A percentile compares a stretch with the other conserved stretches of the same genome.
phyloP scores from a whole-genome alignment of 1,140 invertebrate species.

The Asbolus verrucosus region DNA sequence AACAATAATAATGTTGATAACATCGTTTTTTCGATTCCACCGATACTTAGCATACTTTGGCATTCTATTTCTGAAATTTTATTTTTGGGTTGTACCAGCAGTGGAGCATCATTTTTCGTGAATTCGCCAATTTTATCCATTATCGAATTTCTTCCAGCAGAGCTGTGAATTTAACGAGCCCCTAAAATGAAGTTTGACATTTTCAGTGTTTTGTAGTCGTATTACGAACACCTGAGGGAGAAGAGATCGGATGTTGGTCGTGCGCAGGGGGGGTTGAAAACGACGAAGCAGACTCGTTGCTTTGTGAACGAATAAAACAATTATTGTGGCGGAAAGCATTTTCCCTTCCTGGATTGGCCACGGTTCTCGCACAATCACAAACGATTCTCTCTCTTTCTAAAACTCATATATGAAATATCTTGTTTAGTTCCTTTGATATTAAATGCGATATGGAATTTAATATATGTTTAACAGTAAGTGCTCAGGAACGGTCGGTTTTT shows the following conservation, averaged over 20 bases:
- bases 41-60: too few relatives aligned
- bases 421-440: slow-evolving; percentile 50
- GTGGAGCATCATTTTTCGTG: background rate
- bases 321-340: slow-evolving; percentile 59
- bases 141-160: slow-evolving; percentile 27
- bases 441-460: slow-evolving; percentile 52
- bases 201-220: slow-evolving; percentile 44
- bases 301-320: slow-evolving; percentile 58
- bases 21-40: too few relatives aligned
- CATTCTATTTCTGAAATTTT: too few relatives aligned
- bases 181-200: slow-evolving; percentile 39
- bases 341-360: slow-evolving; percentile 60
- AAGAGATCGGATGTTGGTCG: slow-evolving; percentile 49
- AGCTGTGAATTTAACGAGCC: slow-evolving; percentile 26
- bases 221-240: slow-evolving; percentile 53
- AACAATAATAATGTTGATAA: too few relatives aligned
- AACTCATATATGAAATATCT: slow-evolving; percentile 46
- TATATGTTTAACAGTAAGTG: slow-evolving; percentile 46
- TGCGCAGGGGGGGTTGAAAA: slow-evolving; percentile 40
- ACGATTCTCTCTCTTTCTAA: slow-evolving; percentile 48
- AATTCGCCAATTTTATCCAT: background rate
- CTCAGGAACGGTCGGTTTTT: slow-evolving; percentile 35
- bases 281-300: slow-evolving; percentile 24
- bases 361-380: slow-evolving; percentile 59
- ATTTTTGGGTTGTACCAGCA: too few relatives aligned